A percentile compares a stretch with the other conserved stretches of the same genome.
These are phyloP conservation scores for Centroberyx gerrardi DNA, from an alignment of 2,797 vertebrate species.

Conservation along the genomic window DNA sequence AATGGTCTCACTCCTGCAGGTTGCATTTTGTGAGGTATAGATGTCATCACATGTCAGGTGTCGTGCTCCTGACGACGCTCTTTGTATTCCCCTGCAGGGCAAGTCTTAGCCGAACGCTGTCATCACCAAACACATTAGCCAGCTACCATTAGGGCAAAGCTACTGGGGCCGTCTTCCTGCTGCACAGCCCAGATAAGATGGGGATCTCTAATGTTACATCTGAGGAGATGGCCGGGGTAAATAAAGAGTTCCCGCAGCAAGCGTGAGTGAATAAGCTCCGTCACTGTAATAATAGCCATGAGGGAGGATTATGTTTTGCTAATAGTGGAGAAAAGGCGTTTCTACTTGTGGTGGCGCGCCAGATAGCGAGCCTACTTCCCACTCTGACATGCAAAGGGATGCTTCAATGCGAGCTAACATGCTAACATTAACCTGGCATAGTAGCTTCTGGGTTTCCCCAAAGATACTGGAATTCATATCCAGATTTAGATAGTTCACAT, in stretches of 20 bases:
- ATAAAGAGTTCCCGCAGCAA: conserved; percentile 73
- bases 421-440: conserved; percentile 5
- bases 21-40: conserved; percentile 26
- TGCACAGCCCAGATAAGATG: conserved; percentile 76
- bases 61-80: conserved; percentile 22
- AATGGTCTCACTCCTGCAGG: not conserved
- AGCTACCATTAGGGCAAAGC: conserved; percentile 68
- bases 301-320: conserved; percentile 64
- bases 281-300: conserved; percentile 54
- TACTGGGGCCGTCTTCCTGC: conserved; percentile 71
- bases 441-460: conserved; percentile 29
- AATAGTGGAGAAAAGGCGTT: conserved; percentile 60
- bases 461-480: conserved; percentile 33
- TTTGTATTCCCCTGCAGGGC: conserved; percentile 45
- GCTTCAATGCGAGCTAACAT: not conserved
- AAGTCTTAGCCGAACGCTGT: conserved; percentile 56
- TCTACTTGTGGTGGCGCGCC: conserved; percentile 50
- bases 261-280: conserved; percentile 8
- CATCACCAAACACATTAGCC: conserved; percentile 69
- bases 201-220: conserved; percentile 60
- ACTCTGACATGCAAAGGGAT: conserved; percentile 30
- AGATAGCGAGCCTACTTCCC: conserved; percentile 45
- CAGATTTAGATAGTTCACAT: conserved; percentile 24
- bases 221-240: conserved; percentile 69
- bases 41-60: conserved; percentile 34